Percentiles rank a stretch among this genome's conserved stretches.
Evolutionary conservation across 2,797 vertebrate genomes (phyloP).

Genomic region (Hippocampus kuda): DNA sequence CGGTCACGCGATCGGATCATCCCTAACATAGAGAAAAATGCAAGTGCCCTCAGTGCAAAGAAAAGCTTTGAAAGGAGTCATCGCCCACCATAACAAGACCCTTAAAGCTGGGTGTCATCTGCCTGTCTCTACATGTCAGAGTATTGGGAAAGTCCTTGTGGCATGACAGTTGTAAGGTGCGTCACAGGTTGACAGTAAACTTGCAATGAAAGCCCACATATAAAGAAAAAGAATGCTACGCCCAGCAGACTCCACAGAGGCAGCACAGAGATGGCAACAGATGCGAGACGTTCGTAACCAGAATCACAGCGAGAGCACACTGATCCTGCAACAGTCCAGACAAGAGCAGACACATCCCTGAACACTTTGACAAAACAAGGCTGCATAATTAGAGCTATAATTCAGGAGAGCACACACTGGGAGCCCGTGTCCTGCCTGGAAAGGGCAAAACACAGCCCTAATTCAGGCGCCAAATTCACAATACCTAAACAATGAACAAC

Average conservation of each 20-base stretch:
- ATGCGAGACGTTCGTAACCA: conserved; percentile 20
- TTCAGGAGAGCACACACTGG: conserved; percentile 36
- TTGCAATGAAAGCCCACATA: conserved; percentile 41
- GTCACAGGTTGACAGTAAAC: conserved; percentile 43
- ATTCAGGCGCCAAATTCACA: conserved; percentile 32
- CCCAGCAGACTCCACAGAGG: conserved; percentile 38
- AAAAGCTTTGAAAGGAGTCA: conserved; percentile 9
- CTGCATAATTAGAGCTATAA: conserved; percentile 57
- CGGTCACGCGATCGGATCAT: no score
- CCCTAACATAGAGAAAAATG: neutral
- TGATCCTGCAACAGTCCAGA: conserved; percentile 40
- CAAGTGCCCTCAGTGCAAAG: neutral
- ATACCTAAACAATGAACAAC: conserved; percentile 24
- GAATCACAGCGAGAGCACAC: conserved; percentile 10
- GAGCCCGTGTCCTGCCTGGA: conserved; percentile 33
- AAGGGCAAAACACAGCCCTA: conserved; percentile 32
- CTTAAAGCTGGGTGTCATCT: conserved; percentile 31
- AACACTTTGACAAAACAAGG: conserved; percentile 59
- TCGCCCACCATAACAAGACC: conserved; percentile 27
- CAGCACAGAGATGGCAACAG: neutral
- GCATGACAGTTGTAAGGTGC: conserved; percentile 53
- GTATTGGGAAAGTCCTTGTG: conserved; percentile 37
- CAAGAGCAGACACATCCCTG: conserved; percentile 52
- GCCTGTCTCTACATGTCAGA: conserved; percentile 39
- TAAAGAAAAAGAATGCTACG: conserved; percentile 34